phyloP scores from a whole-genome alignment of 1,140 invertebrate genomes.

The Amyelois transitella region DNA sequence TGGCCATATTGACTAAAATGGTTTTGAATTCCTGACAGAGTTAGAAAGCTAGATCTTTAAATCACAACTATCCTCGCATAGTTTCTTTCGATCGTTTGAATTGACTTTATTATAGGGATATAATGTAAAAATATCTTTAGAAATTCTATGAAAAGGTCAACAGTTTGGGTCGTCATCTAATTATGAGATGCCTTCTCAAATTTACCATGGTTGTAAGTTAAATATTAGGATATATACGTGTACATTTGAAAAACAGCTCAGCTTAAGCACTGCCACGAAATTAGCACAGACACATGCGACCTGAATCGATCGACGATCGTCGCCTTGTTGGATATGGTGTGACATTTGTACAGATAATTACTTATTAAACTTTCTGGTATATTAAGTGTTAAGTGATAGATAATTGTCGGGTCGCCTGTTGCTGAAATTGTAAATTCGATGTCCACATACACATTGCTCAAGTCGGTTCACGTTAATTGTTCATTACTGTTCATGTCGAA shows the following conservation, averaged over 20 bases:
- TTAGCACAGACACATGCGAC: background rate
- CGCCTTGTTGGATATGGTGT: background rate
- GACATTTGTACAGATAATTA: background rate
- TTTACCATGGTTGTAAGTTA: background rate
- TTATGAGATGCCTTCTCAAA: background rate
- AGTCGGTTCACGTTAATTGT: slow-evolving; percentile 24
- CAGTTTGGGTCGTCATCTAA: too few relatives aligned
- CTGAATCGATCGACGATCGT: background rate
- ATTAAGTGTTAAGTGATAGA: background rate
- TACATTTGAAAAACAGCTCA: slow-evolving; percentile 4
- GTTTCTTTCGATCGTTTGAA: too few relatives aligned
- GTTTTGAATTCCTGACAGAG: background rate
- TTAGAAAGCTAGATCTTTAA: background rate
- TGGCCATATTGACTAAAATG: background rate
- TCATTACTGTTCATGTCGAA: slow-evolving; percentile 15
- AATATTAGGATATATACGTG: background rate
- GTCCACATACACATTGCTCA: slow-evolving; percentile 42
- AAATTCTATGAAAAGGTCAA: background rate
- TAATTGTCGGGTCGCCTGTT: too few relatives aligned
- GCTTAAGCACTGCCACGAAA: slow-evolving; percentile 38
- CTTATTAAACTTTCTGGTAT: background rate
- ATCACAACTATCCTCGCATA: background rate
- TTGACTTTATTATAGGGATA: too few relatives aligned
- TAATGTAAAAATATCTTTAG: slow-evolving; percentile 1
- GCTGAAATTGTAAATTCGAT: slow-evolving; percentile 7